Base-by-base conservation (phyloP, 2,888 invertebrate species). In the Netelia virgata region DNA sequence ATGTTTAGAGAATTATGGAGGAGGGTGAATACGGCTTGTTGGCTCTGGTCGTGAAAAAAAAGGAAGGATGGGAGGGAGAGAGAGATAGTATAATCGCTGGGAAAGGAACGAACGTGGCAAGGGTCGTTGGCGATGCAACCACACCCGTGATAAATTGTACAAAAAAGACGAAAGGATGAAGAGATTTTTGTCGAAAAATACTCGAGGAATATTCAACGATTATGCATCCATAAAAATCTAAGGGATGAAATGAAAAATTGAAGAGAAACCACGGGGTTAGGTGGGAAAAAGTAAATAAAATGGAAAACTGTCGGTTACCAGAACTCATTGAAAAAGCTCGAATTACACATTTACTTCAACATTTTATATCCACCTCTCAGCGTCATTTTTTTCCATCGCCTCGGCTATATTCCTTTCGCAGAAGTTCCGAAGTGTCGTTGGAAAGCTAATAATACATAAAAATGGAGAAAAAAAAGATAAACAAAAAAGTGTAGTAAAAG, bases 361-460 rank as follows among this genome's bases (percentile, higher is more conserved):
- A 8, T 10, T 41, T 41, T 8, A 68, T n/a, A 61, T 23, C 41
- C 1, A 64, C 3, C 16, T 16, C 9, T 41, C 64, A 64, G 18
- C 64, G 41, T 64, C 16, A 16, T 64, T n/a, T 3, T 47, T 47
- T 47, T 11, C 11, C 14, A 10, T 36, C 3, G 3, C 57, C 57
- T 57, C 57, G 57, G 16, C 16, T 55, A 55, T 57, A 57, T 18
- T 57, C 57, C 20, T 57, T 18, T 57, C 18, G 20, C 1, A 14
- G 47, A 18, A n/a, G 57, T 18, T 18, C 8, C 57, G 57, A n/a
- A 10, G 16, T 57, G 57, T 68, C 50, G 50, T 10, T 14, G n/a
- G 16, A 63, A 73, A 73, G 50, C 5, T 47, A 6, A 20, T 11
- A n/a, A 61, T 74, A 63, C 50, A 53, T 16, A 36, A 16, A 63